phyloP scores from a whole-genome alignment of 2,113 vertebrate species.

The Anser brachyrhynchus region DNA sequence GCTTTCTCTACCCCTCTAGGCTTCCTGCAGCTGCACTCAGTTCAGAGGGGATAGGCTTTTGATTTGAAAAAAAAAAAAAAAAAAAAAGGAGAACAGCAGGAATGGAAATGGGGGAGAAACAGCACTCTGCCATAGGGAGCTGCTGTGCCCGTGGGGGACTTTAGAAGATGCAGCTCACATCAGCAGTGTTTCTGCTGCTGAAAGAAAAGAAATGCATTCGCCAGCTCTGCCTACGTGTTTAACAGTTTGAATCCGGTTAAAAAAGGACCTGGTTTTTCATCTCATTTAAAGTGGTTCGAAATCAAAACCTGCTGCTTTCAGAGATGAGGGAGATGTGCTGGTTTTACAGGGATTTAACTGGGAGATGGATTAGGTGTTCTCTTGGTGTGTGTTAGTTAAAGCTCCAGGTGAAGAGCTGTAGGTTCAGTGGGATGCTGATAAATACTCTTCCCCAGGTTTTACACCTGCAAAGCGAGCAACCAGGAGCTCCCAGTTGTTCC shows the following conservation, averaged over 20 bases:
- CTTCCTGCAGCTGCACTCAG: neutral
- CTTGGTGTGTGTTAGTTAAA: neutral
- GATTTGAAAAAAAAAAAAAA: neutral
- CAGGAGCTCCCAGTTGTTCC: neutral
- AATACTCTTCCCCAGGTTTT: neutral
- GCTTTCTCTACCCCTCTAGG: neutral
- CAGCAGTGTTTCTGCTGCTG: neutral
- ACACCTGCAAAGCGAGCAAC: accelerated
- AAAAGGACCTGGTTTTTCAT: neutral
- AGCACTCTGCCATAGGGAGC: accelerated
- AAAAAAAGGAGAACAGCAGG: neutral
- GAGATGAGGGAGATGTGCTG: neutral
- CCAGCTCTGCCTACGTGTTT: neutral
- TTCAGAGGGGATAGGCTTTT: neutral
- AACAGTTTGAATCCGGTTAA: neutral
- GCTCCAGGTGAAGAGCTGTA: neutral
- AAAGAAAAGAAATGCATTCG: neutral
- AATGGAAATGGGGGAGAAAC: neutral
- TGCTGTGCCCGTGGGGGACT: neutral
- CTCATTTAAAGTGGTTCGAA: neutral
- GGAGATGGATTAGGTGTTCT: neutral
- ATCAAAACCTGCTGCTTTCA: neutral
- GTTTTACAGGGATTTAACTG: neutral
- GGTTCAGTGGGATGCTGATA: neutral
- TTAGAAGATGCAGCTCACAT: neutral